phyloP scores from a whole-genome alignment of 2,797 vertebrate species.

The Pelochelys cantorii region DNA sequence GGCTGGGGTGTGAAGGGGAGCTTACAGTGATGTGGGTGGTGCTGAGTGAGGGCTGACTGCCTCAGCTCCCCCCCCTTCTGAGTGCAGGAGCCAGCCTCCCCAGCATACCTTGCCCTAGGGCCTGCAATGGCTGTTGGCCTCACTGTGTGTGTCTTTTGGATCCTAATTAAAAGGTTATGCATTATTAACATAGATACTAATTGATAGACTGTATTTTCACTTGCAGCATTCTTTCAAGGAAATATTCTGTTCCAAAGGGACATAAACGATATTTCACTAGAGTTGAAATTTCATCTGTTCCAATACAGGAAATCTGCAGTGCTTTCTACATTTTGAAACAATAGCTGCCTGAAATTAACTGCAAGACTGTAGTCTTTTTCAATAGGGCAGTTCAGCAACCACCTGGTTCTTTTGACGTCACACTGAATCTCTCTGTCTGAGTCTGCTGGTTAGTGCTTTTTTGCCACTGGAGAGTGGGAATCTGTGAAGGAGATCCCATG shows the following conservation, averaged over 20 bases:
- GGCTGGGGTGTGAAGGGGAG: no score
- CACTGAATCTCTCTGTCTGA: fast-evolving
- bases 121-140: no score
- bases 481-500: neutral
- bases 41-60: no score
- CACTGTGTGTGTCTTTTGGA: constrained; percentile 10
- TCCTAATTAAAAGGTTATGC: constrained; percentile 10
- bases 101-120: no score
- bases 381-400: neutral
- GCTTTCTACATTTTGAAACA: neutral
- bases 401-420: neutral
- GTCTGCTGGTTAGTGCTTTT: neutral
- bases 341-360: neutral
- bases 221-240: constrained; percentile 36
- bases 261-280: neutral
- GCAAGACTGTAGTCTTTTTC: neutral
- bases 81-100: no score
- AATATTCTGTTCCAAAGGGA: constrained; percentile 22
- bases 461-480: neutral
- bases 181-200: neutral
- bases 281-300: neutral
- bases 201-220: neutral
- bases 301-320: neutral
- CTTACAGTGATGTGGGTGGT: no score
- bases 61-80: no score